Base-by-base conservation (phyloP, 2,888 invertebrate genomes). In the Dendrolimus pini region DNA sequence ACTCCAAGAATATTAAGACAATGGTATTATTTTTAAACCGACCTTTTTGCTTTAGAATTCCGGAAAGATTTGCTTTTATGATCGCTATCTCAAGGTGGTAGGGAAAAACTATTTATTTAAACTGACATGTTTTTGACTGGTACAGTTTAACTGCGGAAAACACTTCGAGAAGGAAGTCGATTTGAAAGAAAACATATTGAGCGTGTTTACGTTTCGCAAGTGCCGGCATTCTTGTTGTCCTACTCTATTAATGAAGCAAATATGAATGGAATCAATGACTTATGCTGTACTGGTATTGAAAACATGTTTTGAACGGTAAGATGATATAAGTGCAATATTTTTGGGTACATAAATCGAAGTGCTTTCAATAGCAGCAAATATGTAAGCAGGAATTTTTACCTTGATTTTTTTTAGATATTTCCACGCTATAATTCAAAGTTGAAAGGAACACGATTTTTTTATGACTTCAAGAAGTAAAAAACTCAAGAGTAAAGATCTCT, bases 131-230 rank as follows among this genome's bases (percentile, higher is more conserved):
- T 47, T 47, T 47, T 47, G 12, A 9, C 3, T 47, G 9, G 47
- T 9, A 47, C 1, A 3, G 9, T 47, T 47, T 47, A 9, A 41
- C 54, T 54, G 14, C 41, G n/a, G 41, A 56, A 56, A 56, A 42
- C 53, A 56, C 10, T 53, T 53, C 41, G 41, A 41, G 12, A 41
- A 41, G 56, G 54, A 53, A 54, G 41, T 42, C 53, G 41, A 18
- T 56, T 56, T 53, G 41, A 54, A 41, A 53, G 56, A 56, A 54
- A 54, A 56, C 53, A 56, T 54, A 53, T 53, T 41, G 41, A 54
- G 52, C 30, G 41, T 53, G 56, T 56, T 56, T 56, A 53, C 42
- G 53, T 14, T 53, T 41, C 47, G 9, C 47, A 47, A 47, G 47
- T 12, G 47, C 47, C 47, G 47, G 47, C 9, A 9, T 47, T 47